Base-by-base conservation (phyloP, 2,797 vertebrate genomes). In the Poeciliopsis infans region DNA sequence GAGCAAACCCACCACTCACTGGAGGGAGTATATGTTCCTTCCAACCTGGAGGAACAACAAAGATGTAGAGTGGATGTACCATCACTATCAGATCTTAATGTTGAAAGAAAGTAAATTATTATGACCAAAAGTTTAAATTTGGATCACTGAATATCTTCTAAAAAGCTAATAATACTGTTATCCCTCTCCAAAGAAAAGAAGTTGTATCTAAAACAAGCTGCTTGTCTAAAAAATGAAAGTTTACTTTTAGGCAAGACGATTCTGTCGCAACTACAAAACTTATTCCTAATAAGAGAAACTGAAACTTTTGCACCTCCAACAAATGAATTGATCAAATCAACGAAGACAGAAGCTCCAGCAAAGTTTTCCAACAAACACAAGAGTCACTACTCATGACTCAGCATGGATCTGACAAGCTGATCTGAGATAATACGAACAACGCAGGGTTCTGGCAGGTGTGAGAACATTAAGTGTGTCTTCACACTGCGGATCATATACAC, bases 401-500 rank as follows among this genome's bases (percentile, higher is more conserved):
- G 72, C 41, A 45, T 47, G 71, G 33, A 25, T 71, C 78, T 72
- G 83, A 71, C 51, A 75, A 78, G 59, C 64, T 31, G 31, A 66
- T 66, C 55, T 43, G 33, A 49, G 33, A 66, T 10, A 68, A 74
- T 66, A 57, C 51, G 45, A 64, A 78, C 28, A 72, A 79, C 43
- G 49, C 46, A 70, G 47, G 41, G 36, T 57, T 61, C 70, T 72
- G 51, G 36, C 51, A 72, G 51, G 64, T 79, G 68, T 28, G 77
- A 55, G 0, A 82, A 59, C 33, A 75, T 20, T 47, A 36, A 31
- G 59, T 74, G 74, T 74, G 73, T 72, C 16, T 77, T 47, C 53
- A 79, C 20, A 23, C 72, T 53, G 66, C 69, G 25, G 66, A 87
- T 80, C 33, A 39, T n/a, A 77, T 72, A 70, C 45, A 51, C 41